Evolutionary conservation across 2,888 invertebrate species (phyloP).

Genomic region (Linyphia triangularis): DNA sequence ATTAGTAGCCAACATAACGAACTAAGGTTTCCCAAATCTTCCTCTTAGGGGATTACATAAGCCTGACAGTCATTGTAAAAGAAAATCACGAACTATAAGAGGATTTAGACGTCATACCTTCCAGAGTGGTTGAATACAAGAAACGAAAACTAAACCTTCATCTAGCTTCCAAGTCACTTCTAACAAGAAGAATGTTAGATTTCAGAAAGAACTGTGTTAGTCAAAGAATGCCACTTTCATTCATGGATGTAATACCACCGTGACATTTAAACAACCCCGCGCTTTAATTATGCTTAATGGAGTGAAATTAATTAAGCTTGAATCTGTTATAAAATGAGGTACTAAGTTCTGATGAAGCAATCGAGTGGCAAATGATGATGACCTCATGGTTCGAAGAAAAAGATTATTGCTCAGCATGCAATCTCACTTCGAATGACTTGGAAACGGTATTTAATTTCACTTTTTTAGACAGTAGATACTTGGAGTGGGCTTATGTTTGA

Average conservation of each 20-base stretch:
- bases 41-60: background rate
- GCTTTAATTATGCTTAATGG: slow-evolving; percentile 14
- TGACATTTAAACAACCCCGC: background rate
- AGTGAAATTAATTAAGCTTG: slow-evolving; percentile 9
- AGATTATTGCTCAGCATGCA: background rate
- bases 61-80: background rate
- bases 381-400: background rate
- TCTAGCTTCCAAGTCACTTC: background rate
- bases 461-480: too few relatives aligned
- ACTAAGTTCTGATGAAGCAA: background rate
- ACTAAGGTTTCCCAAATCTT: background rate
- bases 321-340: background rate
- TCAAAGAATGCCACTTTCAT: background rate
- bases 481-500: too few relatives aligned
- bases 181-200: background rate
- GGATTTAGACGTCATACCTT: background rate
- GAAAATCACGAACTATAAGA: background rate
- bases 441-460: too few relatives aligned
- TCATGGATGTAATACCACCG: slow-evolving; percentile 1
- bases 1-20: background rate
- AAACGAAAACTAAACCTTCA: background rate
- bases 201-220: background rate
- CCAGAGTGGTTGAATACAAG: slow-evolving; percentile 3
- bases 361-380: background rate
- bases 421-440: too few relatives aligned